These are phyloP conservation scores for Oceanites oceanicus DNA, from an alignment of 2,113 vertebrate species.

Conservation along the genomic window DNA sequence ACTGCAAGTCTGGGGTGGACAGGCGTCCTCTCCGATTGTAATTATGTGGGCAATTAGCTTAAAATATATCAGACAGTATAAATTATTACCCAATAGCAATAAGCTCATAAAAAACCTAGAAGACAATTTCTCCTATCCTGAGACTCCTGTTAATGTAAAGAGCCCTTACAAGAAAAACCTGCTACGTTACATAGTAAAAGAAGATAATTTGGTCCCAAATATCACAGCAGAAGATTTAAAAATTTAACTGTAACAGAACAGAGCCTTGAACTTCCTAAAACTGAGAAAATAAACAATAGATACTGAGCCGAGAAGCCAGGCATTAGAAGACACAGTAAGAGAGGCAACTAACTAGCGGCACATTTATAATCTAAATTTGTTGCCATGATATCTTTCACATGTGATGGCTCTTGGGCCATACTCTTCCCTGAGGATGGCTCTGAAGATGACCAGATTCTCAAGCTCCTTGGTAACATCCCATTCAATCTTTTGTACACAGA, in stretches of 20 bases:
- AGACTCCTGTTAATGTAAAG: background rate
- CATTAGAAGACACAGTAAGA: background rate
- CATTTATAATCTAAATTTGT: background rate
- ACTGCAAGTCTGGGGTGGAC: background rate
- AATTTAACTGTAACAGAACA: background rate
- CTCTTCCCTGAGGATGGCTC: background rate
- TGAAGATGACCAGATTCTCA: background rate
- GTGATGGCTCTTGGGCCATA: background rate
- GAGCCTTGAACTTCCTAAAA: background rate
- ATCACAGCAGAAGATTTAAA: background rate
- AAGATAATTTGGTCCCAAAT: background rate
- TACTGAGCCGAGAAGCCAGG: background rate
- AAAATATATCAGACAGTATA: background rate
- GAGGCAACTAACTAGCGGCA: background rate
- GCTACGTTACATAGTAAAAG: background rate
- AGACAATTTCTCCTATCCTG: background rate
- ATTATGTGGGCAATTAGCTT: background rate
- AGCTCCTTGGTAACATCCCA: background rate
- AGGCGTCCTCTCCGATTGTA: background rate
- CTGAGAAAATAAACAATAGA: background rate
- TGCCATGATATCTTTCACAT: background rate
- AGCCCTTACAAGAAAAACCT: background rate
- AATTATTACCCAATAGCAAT: background rate
- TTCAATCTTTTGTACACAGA: background rate
- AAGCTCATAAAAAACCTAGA: background rate